Evolutionary conservation across 2,888 invertebrate species (phyloP), one percentile per base, ranked within the genome.

Genomic region (Eristalinus sepulchralis): DNA sequence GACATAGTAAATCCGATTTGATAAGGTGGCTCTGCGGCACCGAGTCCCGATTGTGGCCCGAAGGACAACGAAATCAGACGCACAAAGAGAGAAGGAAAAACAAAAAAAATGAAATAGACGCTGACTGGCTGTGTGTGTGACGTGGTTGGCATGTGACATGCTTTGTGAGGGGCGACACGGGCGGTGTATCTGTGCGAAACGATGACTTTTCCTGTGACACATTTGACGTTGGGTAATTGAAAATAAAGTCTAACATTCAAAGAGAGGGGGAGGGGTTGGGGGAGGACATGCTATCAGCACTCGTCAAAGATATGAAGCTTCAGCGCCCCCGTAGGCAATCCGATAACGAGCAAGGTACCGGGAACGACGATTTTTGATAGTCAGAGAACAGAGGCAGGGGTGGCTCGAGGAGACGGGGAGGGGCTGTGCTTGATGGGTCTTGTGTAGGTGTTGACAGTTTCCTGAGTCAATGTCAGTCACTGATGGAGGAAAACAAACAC

Each of bases 191-290:
- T n/a, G 33, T 9, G 55, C 27, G 57, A 73, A 68, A 63, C 72
- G 47, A 73, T 64, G 57, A 59, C 22, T 73, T 62, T 73, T 53
- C 39, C 47, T 67, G 33, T 57, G 79, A 39, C 67, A 63, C 72
- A 67, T 83, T 72, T 72, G 67, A 72, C 57, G 73, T 11, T 1
- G 53, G 68, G 68, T 77, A 60, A 77, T 77, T 77, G 76, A 68
- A 77, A 77, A 77, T 77, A 59, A 27, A 60, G 31, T 60, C 31
- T 60, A 13, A 31, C 60, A 33, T 57, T 57, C 24, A 24, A n/a
- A 31, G n/a, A 17, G 47, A n/a, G n/a, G n/a, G n/a, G n/a, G n/a
- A n/a, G 17, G 17, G 2, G 17, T 0, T 17, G 27, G 27, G 2
- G 2, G 27, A 17, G 17, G 8, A 6, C 0, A 8, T 47, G 47